Evolutionary conservation across 2,113 vertebrate genomes (phyloP), one percentile per base, ranked within the genome.

Genomic region (Malurus elegans): DNA sequence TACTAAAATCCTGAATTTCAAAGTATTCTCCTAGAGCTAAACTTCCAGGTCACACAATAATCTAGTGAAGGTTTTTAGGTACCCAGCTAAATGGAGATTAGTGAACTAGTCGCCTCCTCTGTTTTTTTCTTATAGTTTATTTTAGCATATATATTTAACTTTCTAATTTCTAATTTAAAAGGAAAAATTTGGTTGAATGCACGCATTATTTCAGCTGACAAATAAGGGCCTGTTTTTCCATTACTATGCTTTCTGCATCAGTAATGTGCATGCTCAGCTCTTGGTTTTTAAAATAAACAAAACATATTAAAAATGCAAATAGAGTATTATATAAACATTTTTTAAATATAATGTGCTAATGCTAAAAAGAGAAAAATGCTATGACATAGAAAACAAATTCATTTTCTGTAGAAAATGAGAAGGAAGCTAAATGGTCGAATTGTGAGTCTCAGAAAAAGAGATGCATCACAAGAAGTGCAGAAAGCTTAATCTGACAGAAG

Each of bases 81-180:
- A 85, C 72, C 11, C 45, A 87, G 0, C 48, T 81, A 51, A 86
- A 36, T 66, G 44, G 53, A 87, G 72, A 74, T 86, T 58, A 70
- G 64, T 44, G 45, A 48, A 78, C 19, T 58, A 8, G 47, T 58
- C 54, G 65, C 53, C 65, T 71, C 26, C 16, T 92, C 19, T 38
- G 38, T 4, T 88, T 67, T 85, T 70, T 60, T 7, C n/a, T 75
- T 92, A 44, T 25, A 61, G 48, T 3, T 83, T 79, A 34, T 86
- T 92, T 93, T 94, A 83, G 32, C 72, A 67, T 80, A 60, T 62
- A 34, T 17, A 92, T 94, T 95, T 96, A 78, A 90, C 82, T 94
- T 94, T 83, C 32, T 93, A 93, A 94, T 95, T 93, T 87, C 61
- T 94, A 75, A 89, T 94, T 85, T 90, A 81, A 91, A 91, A 84